Conservation (phyloP, 2,888 invertebrate genomes). For the Andrena fulva region DNA sequence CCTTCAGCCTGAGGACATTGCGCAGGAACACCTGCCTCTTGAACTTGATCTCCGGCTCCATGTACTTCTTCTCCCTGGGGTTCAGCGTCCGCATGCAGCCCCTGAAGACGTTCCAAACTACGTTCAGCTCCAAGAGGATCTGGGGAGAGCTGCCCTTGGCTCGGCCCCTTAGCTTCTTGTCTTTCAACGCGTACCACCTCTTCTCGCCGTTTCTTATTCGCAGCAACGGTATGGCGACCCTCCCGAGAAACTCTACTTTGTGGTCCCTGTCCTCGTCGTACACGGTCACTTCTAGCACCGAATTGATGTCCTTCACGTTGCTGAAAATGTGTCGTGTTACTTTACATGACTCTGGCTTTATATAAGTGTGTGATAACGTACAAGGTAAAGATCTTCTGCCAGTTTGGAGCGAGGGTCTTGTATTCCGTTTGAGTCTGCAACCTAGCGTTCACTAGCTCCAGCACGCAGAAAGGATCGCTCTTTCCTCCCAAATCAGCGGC, state of each 20-base stretch:
- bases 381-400: constrained; percentile 99
- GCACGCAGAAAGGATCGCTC: constrained; percentile 99
- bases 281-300: constrained; percentile 96
- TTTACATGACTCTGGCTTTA: neutral
- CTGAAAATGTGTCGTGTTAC: constrained; percentile 82
- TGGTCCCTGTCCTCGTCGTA: constrained; percentile 99
- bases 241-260: constrained; percentile 98
- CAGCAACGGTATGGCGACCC: constrained; percentile 94
- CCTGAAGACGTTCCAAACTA: constrained; percentile 96
- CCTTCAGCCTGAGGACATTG: constrained; percentile 96
- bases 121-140: constrained; percentile 95
- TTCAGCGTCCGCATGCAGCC: constrained; percentile 97
- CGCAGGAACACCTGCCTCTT: constrained; percentile 97
- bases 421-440: constrained; percentile 99
- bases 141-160: constrained; percentile 97
- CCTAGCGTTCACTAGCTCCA: constrained; percentile 97
- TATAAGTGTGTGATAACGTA: constrained; percentile 85
- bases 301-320: constrained; percentile 98
- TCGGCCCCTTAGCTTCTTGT: constrained; percentile 94
- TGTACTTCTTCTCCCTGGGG: constrained; percentile 97
- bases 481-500: constrained; percentile 99
- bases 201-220: constrained; percentile 95
- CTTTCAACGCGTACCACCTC: constrained; percentile 98
- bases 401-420: constrained; percentile 97
- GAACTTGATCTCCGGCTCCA: constrained; percentile 97